A percentile compares a stretch with the other conserved stretches of the same genome.
Conservation (phyloP, 2,113 vertebrate species). For the Acanthisitta chloris region DNA sequence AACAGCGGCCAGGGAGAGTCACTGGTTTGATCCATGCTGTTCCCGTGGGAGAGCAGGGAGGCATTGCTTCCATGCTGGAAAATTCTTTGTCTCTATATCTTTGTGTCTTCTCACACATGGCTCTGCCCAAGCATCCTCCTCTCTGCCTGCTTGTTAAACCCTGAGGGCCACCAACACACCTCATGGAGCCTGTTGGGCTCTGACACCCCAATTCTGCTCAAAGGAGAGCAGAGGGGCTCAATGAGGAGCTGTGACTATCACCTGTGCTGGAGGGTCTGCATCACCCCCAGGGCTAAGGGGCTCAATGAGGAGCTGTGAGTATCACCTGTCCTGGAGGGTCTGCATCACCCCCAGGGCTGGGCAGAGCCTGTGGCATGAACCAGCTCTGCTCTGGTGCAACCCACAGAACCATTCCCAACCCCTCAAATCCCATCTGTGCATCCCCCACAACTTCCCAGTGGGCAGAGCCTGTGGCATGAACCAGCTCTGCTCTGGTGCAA, state of each 20-base stretch:
- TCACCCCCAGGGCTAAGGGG: background rate
- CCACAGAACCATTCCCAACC: background rate
- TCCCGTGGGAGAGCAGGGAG: rapidly evolving
- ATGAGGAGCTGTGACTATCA: rapidly evolving
- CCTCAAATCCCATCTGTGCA: too few species aligned
- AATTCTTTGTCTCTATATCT: rapidly evolving
- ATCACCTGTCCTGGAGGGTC: rapidly evolving
- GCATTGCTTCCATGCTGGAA: rapidly evolving
- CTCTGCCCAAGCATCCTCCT: background rate
- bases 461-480: background rate
- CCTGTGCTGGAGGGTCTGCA: background rate
- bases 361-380: background rate
- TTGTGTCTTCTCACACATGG: background rate
- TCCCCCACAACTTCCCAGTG: too few species aligned
- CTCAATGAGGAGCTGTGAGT: rapidly evolving
- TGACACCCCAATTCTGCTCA: rapidly evolving
- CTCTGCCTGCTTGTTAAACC: rapidly evolving
- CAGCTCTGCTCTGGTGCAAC: rapidly evolving
- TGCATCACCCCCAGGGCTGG: background rate
- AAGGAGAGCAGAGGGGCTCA: background rate
- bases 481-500: rapidly evolving
- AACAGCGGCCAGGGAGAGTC: rapidly evolving
- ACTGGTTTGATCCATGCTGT: rapidly evolving
- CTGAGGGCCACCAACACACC: rapidly evolving
- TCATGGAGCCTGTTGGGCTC: rapidly evolving